Base-by-base conservation (phyloP, 2,888 invertebrate genomes). In the Sipunculus nudus region DNA sequence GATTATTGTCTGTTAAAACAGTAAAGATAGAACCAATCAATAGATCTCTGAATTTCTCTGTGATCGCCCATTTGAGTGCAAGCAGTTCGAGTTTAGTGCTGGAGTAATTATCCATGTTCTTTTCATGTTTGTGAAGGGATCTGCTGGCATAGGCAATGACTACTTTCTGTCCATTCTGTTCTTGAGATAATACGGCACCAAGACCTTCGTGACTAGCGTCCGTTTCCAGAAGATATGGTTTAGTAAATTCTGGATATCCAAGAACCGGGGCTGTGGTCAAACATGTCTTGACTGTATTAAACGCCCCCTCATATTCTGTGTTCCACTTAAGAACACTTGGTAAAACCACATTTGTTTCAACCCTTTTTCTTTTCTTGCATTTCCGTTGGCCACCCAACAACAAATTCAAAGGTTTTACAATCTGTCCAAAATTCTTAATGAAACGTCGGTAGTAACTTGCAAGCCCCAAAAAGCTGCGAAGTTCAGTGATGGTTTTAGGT, bases 81-180 rank as follows among this genome's bases (percentile, higher is more conserved):
- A 69, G 53, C 8, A 68, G 61, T 31, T 73, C 65, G 8, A 69
- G 39, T 54, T 71, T 68, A 50, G 54, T 62, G 16, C 50, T 55
- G 39, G 62, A 62, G 46, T 72, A 72, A 31, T 69, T 69, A 23
- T 8, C 41, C 49, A 54, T 53, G 46, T 68, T 63, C 38, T 35
- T 46, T 39, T 71, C 72, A 45, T 63, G 28, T 1, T 53, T 48
- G 23, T 61, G 25, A 6, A 71, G 52, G 4, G 45, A 39, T 29
- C 66, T 46, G 41, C 71, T 67, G n/a, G 70, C 67, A 48, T 71
- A 71, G 19, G 49, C 53, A 13, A 72, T 39, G 1, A 71, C 62
- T 13, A 29, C 46, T 0, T 13, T 25, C 10, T 57, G 39, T 1
- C 41, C 46, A 6, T 63, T 63, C 46, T 65, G 63, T 8, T 66